A percentile compares a stretch with the other conserved stretches of the same genome.
phyloP scores from a whole-genome alignment of 2,113 vertebrate species.

The Stercorarius parasiticus region DNA sequence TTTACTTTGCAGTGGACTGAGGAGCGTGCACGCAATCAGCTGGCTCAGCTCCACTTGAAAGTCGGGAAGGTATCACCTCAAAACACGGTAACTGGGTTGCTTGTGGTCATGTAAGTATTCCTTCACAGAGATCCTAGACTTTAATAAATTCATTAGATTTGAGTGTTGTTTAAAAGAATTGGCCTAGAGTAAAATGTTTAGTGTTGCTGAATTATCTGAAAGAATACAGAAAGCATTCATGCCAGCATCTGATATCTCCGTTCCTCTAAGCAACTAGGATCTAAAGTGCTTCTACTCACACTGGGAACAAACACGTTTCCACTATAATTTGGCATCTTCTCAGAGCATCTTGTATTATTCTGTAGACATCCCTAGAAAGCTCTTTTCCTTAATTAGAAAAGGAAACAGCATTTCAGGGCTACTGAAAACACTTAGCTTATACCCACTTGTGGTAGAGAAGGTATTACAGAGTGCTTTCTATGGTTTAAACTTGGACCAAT shows the following conservation, averaged over 20 bases:
- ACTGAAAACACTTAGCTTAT: not conserved
- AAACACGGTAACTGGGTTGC: not conserved
- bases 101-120: not conserved
- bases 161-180: not conserved
- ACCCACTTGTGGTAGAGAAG: not conserved
- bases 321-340: constrained; percentile 1
- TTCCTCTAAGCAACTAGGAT: not conserved
- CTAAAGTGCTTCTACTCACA: not conserved
- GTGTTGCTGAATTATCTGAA: not conserved
- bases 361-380: constrained; percentile 18
- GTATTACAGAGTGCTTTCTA: not conserved
- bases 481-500: not conserved
- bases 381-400: constrained; percentile 32
- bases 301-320: constrained; percentile 7
- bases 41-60: not conserved
- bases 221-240: not conserved
- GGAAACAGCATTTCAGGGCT: not conserved
- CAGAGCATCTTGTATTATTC: not conserved
- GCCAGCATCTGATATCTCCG: not conserved
- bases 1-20: not conserved
- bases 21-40: not conserved
- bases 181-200: not conserved
- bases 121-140: not conserved
- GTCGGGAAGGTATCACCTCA: not conserved
- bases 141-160: not conserved